Evolutionary conservation across 2,113 vertebrate species (phyloP).

Genomic region (Dromas ardeola): DNA sequence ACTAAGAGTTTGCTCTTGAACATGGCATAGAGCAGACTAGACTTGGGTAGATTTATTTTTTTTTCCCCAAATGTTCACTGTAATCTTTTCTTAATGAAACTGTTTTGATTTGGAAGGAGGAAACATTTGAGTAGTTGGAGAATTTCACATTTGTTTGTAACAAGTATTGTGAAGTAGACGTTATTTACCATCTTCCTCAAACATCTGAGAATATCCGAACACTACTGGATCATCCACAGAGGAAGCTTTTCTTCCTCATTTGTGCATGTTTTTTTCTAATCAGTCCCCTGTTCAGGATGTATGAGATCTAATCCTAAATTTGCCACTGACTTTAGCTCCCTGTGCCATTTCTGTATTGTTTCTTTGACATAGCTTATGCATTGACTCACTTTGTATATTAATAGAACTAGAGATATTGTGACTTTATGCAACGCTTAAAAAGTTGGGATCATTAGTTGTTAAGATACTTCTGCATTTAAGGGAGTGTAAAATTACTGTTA

Average conservation of each 20-base stretch:
- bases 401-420: background rate
- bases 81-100: background rate
- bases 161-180: background rate
- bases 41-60: background rate
- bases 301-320: background rate
- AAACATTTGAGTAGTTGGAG: background rate
- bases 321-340: background rate
- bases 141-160: background rate
- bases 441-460: background rate
- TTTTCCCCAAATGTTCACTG: fast-evolving
- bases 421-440: background rate
- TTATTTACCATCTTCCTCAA: background rate
- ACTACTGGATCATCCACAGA: background rate
- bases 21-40: background rate
- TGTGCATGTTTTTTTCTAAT: background rate
- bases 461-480: background rate
- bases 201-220: background rate
- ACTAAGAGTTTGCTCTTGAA: background rate
- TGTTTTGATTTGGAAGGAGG: background rate
- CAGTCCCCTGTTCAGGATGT: background rate
- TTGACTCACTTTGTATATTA: background rate
- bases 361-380: background rate
- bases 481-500: background rate
- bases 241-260: background rate
- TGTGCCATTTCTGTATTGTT: background rate